Percentiles rank a stretch among this genome's conserved stretches.
Evolutionary conservation across 2,113 vertebrate species (phyloP).

Genomic region (Entelurus aequoreus): DNA sequence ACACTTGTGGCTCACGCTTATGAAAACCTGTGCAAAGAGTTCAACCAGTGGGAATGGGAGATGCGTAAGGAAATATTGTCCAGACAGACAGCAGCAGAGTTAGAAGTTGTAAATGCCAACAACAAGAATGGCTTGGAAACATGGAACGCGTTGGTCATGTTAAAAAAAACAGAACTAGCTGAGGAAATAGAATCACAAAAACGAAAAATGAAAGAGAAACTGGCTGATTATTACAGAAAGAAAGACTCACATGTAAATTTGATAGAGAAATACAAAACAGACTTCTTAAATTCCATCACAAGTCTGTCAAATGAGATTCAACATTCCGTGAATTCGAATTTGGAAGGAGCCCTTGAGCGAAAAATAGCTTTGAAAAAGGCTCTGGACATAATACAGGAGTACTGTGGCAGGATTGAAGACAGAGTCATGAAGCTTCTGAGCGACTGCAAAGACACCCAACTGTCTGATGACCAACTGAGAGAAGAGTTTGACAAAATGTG

Average conservation of each 20-base stretch:
- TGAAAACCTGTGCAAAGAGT: slow-evolving; percentile 39
- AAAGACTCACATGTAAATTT: slow-evolving; percentile 30
- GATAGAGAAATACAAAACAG: slow-evolving; percentile 57
- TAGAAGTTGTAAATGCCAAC: slow-evolving; percentile 43
- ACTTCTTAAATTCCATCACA: slow-evolving; percentile 43
- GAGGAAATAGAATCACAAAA: neutral
- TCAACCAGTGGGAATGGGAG: slow-evolving; percentile 55
- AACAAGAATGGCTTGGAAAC: neutral
- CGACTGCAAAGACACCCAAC: neutral
- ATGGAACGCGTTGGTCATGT: neutral
- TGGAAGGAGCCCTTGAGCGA: slow-evolving; percentile 15
- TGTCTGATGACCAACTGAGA: slow-evolving; percentile 12
- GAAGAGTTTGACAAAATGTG: slow-evolving; percentile 64
- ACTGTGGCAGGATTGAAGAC: slow-evolving; percentile 37
- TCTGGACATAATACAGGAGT: slow-evolving; percentile 25
- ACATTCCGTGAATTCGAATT: neutral
- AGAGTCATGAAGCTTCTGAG: slow-evolving; percentile 36
- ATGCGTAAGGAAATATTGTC: slow-evolving; percentile 41
- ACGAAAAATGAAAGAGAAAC: slow-evolving; percentile 11
- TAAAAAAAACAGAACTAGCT: slow-evolving; percentile 11
- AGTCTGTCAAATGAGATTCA: slow-evolving; percentile 39
- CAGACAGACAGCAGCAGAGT: slow-evolving; percentile 34
- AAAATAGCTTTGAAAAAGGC: slow-evolving; percentile 17
- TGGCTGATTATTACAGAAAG: slow-evolving; percentile 45
- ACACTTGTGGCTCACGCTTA: slow-evolving; percentile 49